Evolutionary conservation across 2,113 vertebrate genomes (phyloP).

Genomic region (Glareola pratincola): DNA sequence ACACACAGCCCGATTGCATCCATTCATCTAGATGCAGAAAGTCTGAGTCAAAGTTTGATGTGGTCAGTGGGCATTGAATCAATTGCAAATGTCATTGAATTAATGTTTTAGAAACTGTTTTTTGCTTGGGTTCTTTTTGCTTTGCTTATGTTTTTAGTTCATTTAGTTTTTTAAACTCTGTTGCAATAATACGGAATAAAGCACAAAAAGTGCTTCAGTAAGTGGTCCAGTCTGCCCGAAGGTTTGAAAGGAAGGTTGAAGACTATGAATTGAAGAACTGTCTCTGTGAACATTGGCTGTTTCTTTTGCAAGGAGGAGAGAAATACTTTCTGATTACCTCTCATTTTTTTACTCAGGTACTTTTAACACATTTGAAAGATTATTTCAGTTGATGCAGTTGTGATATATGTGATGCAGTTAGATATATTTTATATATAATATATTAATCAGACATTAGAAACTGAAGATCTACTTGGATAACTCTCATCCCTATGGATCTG

Average conservation of each 20-base stretch:
- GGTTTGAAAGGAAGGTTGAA: background rate
- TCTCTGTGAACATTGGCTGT: background rate
- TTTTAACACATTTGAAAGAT: background rate
- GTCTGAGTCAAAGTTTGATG: background rate
- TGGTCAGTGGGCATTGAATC: background rate
- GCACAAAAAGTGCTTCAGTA: background rate
- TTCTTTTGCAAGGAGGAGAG: background rate
- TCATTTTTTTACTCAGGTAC: background rate
- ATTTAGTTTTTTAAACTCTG: background rate
- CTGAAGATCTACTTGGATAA: background rate
- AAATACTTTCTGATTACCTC: background rate
- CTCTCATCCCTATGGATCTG: background rate
- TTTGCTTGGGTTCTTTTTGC: background rate
- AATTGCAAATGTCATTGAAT: background rate
- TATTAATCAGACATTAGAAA: background rate
- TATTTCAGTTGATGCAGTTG: background rate
- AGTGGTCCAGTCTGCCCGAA: background rate
- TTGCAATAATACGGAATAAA: background rate
- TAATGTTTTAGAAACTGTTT: background rate
- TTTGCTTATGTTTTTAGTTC: background rate
- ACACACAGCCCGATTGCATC: background rate
- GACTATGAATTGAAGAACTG: background rate
- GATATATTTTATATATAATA: no score
- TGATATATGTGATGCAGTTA: no score
- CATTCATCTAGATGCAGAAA: background rate